Evolutionary conservation across 2,113 vertebrate genomes (phyloP).

Genomic region (Boulengerochromis microlepis): DNA sequence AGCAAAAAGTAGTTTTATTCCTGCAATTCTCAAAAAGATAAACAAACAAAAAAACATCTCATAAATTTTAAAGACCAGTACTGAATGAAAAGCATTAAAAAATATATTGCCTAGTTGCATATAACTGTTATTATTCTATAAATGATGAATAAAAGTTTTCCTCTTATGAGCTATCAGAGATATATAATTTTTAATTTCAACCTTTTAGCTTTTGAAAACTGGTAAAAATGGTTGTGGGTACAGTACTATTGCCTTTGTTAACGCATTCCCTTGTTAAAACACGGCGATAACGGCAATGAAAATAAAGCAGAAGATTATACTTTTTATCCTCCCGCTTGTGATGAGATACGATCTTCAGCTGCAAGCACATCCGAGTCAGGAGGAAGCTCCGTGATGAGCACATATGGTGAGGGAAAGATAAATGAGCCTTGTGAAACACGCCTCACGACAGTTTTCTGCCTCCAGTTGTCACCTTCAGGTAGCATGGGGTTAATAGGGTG

Average conservation of each 20-base stretch:
- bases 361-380: not conserved
- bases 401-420: slow-evolving; percentile 43
- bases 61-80: not conserved
- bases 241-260: not conserved
- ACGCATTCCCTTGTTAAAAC: not conserved
- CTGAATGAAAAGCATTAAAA: not conserved
- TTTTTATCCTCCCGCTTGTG: not conserved
- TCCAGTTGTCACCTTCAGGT: slow-evolving; percentile 45
- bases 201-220: not conserved
- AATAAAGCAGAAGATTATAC: not conserved
- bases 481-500: slow-evolving; percentile 43
- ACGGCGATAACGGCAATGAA: not conserved
- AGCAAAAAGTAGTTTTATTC: not conserved
- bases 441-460: slow-evolving; percentile 28
- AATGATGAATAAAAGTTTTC: not conserved
- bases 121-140: not conserved
- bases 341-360: slow-evolving; percentile 23
- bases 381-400: slow-evolving; percentile 27
- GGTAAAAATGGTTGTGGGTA: not conserved
- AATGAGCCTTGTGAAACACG: slow-evolving; percentile 37
- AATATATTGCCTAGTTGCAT: not conserved
- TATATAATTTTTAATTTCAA: not conserved
- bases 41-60: not conserved
- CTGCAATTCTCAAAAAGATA: not conserved
- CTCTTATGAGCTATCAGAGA: not conserved